Base-by-base conservation (phyloP, 2,888 invertebrate genomes). In the Aleiodes testaceus region DNA sequence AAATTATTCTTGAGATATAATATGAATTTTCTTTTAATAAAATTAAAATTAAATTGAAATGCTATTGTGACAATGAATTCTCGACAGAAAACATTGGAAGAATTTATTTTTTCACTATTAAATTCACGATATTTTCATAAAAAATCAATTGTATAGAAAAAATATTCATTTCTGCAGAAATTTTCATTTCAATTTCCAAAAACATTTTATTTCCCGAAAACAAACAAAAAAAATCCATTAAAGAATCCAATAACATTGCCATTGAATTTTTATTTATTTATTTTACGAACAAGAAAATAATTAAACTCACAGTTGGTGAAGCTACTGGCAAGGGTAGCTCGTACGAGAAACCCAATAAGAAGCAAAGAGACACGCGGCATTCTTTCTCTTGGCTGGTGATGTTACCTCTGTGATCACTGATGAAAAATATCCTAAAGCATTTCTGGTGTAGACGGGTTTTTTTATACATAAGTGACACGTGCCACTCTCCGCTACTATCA, bases 281-380 rank as follows among this genome's bases (percentile, higher is more conserved):
- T 52, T 22, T 12, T 2, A 2, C 16, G n/a, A 63, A 63, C 5
- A 14, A 63, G 16, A 45, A 18, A 47, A 22, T 44, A 45, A 61
- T 64, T 20, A 12, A 79, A 85, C 85, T 85, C 74, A 86, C 86
- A 74, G 75, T 86, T 86, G 61, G 77, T 81, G 61, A 79, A 83
- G 9, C 79, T 81, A 18, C 30, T 16, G 68, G 78, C 76, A 55
- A 74, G 50, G 63, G 9, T n/a, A 12, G 42, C 64, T 18, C 73
- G 72, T 12, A 67, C 4, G 63, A 78, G 70, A 59, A 75, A 26
- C 55, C 65, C 72, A 47, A 71, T 52, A 50, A 70, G 20, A 20
- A 68, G 50, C 14, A 55, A 72, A 20, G 44, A 50, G 52, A 72
- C 52, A 52, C 22, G 36, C 47, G 72, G 69, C 74, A 76, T 71